Evolutionary conservation across 2,797 vertebrate species (phyloP), one percentile per base, ranked within the genome.

Genomic region (Gallinago stenura): DNA sequence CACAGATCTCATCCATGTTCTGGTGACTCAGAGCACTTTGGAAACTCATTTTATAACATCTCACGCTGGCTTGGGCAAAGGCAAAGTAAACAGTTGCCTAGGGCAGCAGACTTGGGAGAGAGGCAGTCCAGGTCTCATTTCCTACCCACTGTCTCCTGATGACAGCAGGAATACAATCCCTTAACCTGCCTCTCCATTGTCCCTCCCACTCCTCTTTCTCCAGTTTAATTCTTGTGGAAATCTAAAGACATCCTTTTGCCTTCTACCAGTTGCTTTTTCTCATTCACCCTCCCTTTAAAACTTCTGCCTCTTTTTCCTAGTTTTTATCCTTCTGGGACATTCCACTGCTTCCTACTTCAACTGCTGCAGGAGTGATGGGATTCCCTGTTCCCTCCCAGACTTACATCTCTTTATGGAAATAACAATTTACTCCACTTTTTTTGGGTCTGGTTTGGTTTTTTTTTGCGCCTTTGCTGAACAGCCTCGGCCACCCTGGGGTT

Each of bases 21-120:
- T 97, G 89, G 95, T 95, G 86, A 96, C 87, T 96, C 73, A 65
- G 60, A 95, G 71, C 64, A 78, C 82, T 96, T 92, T 87, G 87
- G 93, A 93, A 95, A 86, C 46, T 85, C 92, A 81, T 95, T 96
- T 96, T 96, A 58, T 81, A 95, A 90, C 22, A 39, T 95, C 86
- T 94, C 84, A 89, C 0, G 45, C 95, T 97, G 89, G 69, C 90
- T 96, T 93, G 93, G 92, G 89, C 92, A 95, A 88, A 96, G 68
- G 50, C 81, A 87, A 83, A 93, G 78, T 66, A 89, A 97, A 96
- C 64, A 92, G 83, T 87, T 0, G 56, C 92, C 95, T 94, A 83
- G 68, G 92, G 95, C 89, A 93, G 73, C 48, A 80, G 71, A 66
- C 71, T 35, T 87, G 39, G 51, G 64, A 92, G 73, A 83, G 57